These are phyloP conservation scores for Procavia capensis DNA, from an alignment of 2,113 vertebrate species.

Conservation along the genomic window DNA sequence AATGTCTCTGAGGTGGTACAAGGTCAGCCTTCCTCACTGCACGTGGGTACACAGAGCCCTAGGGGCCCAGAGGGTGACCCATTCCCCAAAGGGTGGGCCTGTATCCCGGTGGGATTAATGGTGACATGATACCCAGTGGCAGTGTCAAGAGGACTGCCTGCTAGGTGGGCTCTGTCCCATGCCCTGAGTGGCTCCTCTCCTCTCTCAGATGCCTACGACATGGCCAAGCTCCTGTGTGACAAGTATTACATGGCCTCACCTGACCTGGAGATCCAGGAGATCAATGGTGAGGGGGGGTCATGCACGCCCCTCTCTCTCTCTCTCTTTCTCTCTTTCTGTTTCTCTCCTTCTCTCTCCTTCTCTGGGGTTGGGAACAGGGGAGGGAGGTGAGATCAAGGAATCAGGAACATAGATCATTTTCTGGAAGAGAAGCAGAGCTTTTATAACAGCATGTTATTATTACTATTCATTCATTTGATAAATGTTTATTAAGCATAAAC, in stretches of 20 bases:
- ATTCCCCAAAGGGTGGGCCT: neutral
- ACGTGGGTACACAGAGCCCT: neutral
- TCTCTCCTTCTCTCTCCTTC: too few relatives aligned
- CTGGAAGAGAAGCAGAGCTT: neutral
- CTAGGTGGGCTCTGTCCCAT: neutral
- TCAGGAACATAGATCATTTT: neutral
- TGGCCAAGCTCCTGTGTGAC: constrained; percentile 95
- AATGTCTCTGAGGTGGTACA: constrained; percentile 91
- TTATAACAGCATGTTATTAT: neutral
- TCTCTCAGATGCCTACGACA: constrained; percentile 92
- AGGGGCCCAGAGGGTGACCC: neutral
- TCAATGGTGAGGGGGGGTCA: constrained; percentile 85
- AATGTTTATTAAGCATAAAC: neutral
- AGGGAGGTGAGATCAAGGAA: neutral
- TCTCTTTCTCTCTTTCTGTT: too few relatives aligned
- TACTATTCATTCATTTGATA: neutral
- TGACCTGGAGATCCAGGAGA: constrained; percentile 90
- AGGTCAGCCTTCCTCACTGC: constrained; percentile 82
- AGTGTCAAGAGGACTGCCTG: neutral
- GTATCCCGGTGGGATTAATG: neutral
- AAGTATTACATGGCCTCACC: constrained; percentile 95
- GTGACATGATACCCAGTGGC: neutral
- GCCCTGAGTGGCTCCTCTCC: neutral
- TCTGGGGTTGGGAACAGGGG: neutral
- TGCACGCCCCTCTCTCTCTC: too few relatives aligned